Evolutionary conservation across 2,888 invertebrate species (phyloP), one percentile per base, ranked within the genome.

Genomic region (Cheilosia variabilis): DNA sequence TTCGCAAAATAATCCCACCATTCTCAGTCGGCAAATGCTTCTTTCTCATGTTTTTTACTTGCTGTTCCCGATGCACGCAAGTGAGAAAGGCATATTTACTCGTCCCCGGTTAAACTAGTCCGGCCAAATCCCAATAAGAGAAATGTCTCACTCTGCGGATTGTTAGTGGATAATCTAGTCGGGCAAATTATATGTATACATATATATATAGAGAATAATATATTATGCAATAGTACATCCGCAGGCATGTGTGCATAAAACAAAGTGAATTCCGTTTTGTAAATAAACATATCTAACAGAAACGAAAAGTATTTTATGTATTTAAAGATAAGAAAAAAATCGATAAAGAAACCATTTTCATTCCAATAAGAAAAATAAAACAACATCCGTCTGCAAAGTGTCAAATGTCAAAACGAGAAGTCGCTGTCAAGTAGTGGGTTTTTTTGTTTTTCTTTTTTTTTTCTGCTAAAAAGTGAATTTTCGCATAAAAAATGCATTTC

Each of bases 341-440:
- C 86, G 72, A 86, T 86, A 81, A 63, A 76, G 66, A 41, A 81
- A 86, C 81, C 81, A 86, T 77, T 77, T 81, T 81, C 81, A 86
- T 81, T 86, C 86, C 86, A 77, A 81, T 72, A 76, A 86, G 68
- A 76, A 41, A 60, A 75, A 62, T 34, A 71, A 53, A 22, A 72
- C 34, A 80, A 63, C 72, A 43, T 77, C 27, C 80, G 81, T 86
- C 81, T 86, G 86, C 72, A 81, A 86, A 81, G 86, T 86, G 86
- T 86, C 86, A 86, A 81, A 86, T 86, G 86, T 86, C 86, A 86
- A 86, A 86, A 53, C 62, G 62, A 72, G 63, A 65, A 60, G 57
- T 75, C 19, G 66, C 69, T 86, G 86, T 86, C 76, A 77, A 43
- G 65, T 66, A 43, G 60, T 66, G 68, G 68, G 34, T 15, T 47